Percentiles rank a stretch among this genome's conserved stretches.
phyloP scores from a whole-genome alignment of 1,140 invertebrate species.

The Drosophila albomicans region DNA sequence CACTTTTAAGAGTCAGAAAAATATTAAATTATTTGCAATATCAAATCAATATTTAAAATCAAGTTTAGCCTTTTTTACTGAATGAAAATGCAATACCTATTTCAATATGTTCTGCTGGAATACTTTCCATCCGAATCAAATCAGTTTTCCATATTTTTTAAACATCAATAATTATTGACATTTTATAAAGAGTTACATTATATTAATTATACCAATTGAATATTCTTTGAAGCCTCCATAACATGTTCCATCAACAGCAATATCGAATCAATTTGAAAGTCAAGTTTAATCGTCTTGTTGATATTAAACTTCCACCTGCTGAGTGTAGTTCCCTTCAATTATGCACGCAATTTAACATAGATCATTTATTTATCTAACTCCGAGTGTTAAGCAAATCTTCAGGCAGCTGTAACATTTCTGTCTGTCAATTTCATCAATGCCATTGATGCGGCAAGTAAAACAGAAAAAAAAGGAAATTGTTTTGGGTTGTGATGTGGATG shows the following conservation, averaged over 20 bases:
- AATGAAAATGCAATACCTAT: too few species aligned
- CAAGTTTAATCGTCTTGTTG: neutral
- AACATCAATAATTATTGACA: too few species aligned
- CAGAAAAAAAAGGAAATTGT: slow-evolving; percentile 26
- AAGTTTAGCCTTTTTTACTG: too few species aligned
- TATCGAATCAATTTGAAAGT: neutral
- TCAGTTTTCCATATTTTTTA: too few species aligned
- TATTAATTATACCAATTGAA: too few species aligned
- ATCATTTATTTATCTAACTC: slow-evolving; percentile 23
- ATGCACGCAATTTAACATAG: slow-evolving; percentile 13
- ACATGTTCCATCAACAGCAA: neutral
- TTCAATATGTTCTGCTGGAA: too few species aligned
- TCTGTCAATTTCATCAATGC: slow-evolving; percentile 60
- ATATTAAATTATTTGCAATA: too few species aligned
- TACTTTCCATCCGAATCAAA: too few species aligned
- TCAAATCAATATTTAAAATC: too few species aligned
- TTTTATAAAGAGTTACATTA: too few species aligned
- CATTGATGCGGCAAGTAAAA: slow-evolving; percentile 32
- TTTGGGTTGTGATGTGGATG: slow-evolving; percentile 25
- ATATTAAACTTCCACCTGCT: neutral
- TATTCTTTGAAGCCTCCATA: too few species aligned
- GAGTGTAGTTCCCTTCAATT: slow-evolving; percentile 27
- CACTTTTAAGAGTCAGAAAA: too few species aligned
- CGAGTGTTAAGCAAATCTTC: slow-evolving; percentile 3
- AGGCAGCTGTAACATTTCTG: slow-evolving; percentile 25